phyloP scores from a whole-genome alignment of 2,888 invertebrate species.

The Epinotia demarniana region DNA sequence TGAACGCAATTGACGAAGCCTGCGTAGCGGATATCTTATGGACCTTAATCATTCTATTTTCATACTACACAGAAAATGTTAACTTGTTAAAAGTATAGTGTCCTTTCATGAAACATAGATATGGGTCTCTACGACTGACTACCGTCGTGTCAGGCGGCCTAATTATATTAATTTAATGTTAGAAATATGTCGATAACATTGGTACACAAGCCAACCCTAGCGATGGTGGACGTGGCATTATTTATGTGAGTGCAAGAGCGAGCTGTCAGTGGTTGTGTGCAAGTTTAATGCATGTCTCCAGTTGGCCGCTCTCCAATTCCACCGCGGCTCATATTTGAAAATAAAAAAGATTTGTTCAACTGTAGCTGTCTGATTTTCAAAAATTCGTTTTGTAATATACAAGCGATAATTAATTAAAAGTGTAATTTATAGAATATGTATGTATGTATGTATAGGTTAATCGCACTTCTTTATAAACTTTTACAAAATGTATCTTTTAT shows the following conservation, averaged over 20 bases:
- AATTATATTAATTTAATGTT: neutral
- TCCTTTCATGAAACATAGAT: too few species aligned
- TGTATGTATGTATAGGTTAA: neutral
- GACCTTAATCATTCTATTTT: too few species aligned
- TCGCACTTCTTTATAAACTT: neutral
- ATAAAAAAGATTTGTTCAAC: conserved; percentile 31
- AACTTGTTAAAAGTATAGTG: too few species aligned
- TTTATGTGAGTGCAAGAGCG: conserved; percentile 49
- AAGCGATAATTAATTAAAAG: neutral
- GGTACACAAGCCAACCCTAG: conserved; percentile 22
- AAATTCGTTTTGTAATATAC: conserved; percentile 4
- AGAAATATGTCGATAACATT: neutral
- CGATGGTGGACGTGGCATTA: conserved; percentile 42
- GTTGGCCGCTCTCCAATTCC: conserved; percentile 47
- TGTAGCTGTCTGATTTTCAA: conserved; percentile 7
- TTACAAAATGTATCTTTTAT: too few species aligned
- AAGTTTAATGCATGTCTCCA: conserved; percentile 50
- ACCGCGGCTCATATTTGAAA: conserved; percentile 45
- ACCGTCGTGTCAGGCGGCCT: too few species aligned
- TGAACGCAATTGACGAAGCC: too few species aligned
- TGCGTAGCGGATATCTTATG: too few species aligned
- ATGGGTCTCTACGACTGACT: too few species aligned
- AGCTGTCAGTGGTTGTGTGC: conserved; percentile 48
- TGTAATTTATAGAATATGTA: too few species aligned
- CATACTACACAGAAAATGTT: too few species aligned